Evolutionary conservation across 2,113 vertebrate species (phyloP).

Genomic region (Notothenia rossii): DNA sequence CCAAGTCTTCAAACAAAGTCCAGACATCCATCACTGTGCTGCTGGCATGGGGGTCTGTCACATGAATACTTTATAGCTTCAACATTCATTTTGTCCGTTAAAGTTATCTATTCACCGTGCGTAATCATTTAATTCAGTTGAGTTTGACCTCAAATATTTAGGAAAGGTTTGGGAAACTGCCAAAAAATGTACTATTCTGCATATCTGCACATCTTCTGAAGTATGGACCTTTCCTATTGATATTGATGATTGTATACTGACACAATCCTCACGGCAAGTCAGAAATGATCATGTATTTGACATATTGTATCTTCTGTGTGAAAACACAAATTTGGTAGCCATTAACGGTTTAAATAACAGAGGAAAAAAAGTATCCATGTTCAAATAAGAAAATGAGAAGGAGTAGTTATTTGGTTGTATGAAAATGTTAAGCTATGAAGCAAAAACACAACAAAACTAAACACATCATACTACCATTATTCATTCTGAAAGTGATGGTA

Average conservation of each 20-base stretch:
- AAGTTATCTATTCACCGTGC: background rate
- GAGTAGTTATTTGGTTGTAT: background rate
- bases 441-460: background rate
- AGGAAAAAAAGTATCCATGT: background rate
- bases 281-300: no score
- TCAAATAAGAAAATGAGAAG: background rate
- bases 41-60: background rate
- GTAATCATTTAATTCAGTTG: background rate
- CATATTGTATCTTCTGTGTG: background rate
- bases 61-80: conserved; percentile 31
- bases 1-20: background rate
- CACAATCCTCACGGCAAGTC: no score
- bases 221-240: background rate
- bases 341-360: background rate
- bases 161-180: background rate
- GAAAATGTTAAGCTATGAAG: background rate
- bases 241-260: background rate
- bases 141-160: background rate
- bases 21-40: conserved; percentile 10
- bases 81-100: conserved; percentile 21
- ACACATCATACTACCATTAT: background rate
- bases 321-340: background rate
- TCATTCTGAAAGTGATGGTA: background rate
- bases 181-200: background rate
- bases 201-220: background rate